These are phyloP conservation scores for Acomys russatus DNA, from an alignment of 2,797 vertebrate genomes.

Conservation along the genomic window DNA sequence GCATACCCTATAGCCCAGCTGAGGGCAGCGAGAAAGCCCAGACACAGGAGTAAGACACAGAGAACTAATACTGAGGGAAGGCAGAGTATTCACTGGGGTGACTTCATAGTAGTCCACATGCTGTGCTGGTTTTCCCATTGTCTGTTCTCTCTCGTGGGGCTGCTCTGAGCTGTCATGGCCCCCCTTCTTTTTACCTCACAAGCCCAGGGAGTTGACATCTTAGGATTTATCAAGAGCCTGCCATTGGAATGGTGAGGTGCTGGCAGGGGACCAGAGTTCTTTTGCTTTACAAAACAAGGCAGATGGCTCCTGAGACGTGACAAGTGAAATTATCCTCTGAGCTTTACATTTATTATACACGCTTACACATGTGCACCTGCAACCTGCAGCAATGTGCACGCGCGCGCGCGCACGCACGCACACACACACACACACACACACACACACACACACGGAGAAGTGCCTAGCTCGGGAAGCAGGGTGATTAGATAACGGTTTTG, in stretches of 20 bases:
- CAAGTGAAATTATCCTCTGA: not conserved
- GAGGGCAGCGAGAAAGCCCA: accelerated
- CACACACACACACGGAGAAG: not conserved
- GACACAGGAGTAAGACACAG: accelerated
- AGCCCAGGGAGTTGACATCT: not conserved
- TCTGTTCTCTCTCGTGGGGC: not conserved
- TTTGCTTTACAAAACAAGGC: not conserved
- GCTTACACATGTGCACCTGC: not conserved
- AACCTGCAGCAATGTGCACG: not conserved
- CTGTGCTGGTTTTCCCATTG: not conserved
- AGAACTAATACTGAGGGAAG: not conserved
- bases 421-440: not conserved
- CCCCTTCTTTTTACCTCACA: not conserved
- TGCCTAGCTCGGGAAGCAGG: constrained; percentile 47
- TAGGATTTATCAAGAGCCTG: constrained; percentile 47
- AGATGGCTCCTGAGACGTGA: not conserved
- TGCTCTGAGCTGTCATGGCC: not conserved
- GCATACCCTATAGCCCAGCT: accelerated
- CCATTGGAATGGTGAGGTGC: not conserved
- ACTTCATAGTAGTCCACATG: not conserved
- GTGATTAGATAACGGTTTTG: constrained; percentile 39
- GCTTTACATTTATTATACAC: not conserved
- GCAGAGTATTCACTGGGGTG: too few species aligned
- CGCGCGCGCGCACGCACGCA: too few species aligned
- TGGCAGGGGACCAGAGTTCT: not conserved